Evolutionary conservation across 2,113 vertebrate genomes (phyloP).

Genomic region (Todiramphus saurophagus): DNA sequence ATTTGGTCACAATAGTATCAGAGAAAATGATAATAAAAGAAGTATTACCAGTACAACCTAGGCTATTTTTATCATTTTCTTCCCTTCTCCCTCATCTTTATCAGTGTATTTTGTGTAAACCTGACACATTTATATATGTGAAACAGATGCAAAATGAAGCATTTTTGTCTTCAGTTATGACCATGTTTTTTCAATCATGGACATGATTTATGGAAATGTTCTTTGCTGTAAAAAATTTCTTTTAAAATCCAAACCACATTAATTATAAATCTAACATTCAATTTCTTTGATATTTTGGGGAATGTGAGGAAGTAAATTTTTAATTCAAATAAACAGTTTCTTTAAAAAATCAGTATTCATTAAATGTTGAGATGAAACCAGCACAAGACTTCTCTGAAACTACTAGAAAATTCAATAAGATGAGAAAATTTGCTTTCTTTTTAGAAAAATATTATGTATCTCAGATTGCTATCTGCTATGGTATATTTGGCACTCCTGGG

Average conservation of each 20-base stretch:
- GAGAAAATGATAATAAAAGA: slow-evolving; percentile 69
- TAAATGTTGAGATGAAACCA: slow-evolving; percentile 58
- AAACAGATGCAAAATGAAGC: slow-evolving; percentile 79
- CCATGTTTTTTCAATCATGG: slow-evolving; percentile 77
- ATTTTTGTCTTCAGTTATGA: slow-evolving; percentile 69
- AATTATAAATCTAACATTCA: slow-evolving; percentile 73
- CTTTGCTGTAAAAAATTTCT: slow-evolving; percentile 62
- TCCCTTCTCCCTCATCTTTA: slow-evolving; percentile 74
- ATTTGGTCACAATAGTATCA: slow-evolving; percentile 42
- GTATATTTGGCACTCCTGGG: slow-evolving; percentile 26
- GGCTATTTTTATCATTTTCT: slow-evolving; percentile 74
- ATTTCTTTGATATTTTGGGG: slow-evolving; percentile 54
- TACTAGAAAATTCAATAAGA: slow-evolving; percentile 48
- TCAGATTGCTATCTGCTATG: slow-evolving; percentile 44
- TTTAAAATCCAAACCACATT: slow-evolving; percentile 68
- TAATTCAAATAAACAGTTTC: slow-evolving; percentile 57
- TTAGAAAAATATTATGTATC: slow-evolving; percentile 40
- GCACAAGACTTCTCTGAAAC: slow-evolving; percentile 9
- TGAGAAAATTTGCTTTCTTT: slow-evolving; percentile 49
- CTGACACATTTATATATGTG: slow-evolving; percentile 79
- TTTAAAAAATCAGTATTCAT: slow-evolving; percentile 66
- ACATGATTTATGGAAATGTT: slow-evolving; percentile 80
- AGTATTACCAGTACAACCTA: slow-evolving; percentile 61
- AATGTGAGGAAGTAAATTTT: slow-evolving; percentile 52
- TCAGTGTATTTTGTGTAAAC: slow-evolving; percentile 78